Evolutionary conservation across 2,113 vertebrate species (phyloP).

Genomic region (Leucosticte australis): DNA sequence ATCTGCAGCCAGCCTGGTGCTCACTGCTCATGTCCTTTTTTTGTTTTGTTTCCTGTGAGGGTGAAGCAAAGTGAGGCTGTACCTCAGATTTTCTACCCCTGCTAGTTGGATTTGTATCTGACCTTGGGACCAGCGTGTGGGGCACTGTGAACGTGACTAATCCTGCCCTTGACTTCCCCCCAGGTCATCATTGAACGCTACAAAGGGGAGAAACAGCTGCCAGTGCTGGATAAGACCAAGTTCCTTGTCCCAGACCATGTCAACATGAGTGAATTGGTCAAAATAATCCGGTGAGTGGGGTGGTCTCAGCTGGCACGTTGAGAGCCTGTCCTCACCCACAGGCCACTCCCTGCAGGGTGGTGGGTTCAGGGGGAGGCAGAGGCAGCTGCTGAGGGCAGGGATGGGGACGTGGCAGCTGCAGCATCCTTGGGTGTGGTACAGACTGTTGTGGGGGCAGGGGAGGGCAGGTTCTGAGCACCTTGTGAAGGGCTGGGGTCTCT

Average conservation of each 20-base stretch:
- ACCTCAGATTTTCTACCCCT: background rate
- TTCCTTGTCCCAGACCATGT: slow-evolving; percentile 98
- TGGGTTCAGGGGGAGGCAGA: background rate
- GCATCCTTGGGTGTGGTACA: background rate
- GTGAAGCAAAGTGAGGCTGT: background rate
- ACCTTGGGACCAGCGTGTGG: background rate
- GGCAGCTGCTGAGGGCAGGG: background rate
- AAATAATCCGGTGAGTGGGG: slow-evolving; percentile 91
- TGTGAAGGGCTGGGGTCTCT: background rate
- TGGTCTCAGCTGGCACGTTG: background rate
- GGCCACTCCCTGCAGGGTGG: background rate
- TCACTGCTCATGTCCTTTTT: background rate
- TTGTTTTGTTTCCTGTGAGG: background rate
- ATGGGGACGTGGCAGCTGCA: background rate
- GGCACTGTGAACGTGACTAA: background rate
- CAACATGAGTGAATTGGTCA: slow-evolving; percentile 98
- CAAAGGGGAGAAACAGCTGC: slow-evolving; percentile 97
- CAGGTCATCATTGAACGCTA: slow-evolving; percentile 98
- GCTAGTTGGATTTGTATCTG: background rate
- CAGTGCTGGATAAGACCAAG: slow-evolving; percentile 97
- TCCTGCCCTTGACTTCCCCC: background rate
- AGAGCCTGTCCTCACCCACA: background rate
- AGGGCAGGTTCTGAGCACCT: background rate
- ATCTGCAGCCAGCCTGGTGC: background rate
- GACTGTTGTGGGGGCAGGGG: too few species aligned